phyloP scores from a whole-genome alignment of 2,113 vertebrate species.

The Taurulus bubalis region DNA sequence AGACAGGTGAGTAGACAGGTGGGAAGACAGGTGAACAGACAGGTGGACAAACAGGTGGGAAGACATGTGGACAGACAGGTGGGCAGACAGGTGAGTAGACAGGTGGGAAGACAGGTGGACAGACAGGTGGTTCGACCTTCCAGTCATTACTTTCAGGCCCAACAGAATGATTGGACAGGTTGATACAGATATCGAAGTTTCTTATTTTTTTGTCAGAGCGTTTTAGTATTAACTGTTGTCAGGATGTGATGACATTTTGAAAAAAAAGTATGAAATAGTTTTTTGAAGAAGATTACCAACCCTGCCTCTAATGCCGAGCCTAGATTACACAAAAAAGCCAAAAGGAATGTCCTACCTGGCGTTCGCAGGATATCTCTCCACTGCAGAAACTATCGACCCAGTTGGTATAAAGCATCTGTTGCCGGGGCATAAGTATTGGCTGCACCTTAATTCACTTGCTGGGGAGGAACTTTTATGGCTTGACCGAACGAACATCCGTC shows the following conservation, averaged over 20 bases:
- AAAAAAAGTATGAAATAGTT: not conserved
- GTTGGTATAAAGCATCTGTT: conserved; percentile 51
- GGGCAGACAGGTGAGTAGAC: too few species aligned
- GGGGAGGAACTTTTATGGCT: conserved; percentile 61
- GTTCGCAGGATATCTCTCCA: conserved; percentile 34
- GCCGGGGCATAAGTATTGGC: conserved; percentile 47
- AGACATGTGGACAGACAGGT: too few species aligned
- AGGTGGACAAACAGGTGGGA: too few species aligned
- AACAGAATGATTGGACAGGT: too few species aligned
- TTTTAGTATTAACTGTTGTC: too few species aligned
- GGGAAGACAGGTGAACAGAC: too few species aligned
- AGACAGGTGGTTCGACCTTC: too few species aligned
- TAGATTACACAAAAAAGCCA: conserved; percentile 15
- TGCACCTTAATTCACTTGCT: conserved; percentile 69
- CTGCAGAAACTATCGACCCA: conserved; percentile 62
- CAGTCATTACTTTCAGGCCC: too few species aligned
- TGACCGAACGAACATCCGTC: conserved; percentile 61
- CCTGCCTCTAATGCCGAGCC: conserved; percentile 25
- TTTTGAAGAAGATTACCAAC: not conserved
- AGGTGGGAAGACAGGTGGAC: too few species aligned
- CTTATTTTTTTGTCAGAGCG: too few species aligned
- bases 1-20: too few species aligned
- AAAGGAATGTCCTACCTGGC: conserved; percentile 1
- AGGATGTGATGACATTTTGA: not conserved
- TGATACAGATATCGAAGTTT: too few species aligned